Percentiles rank a stretch among this genome's conserved stretches.
These are phyloP conservation scores for Rhineura floridana DNA, from an alignment of 2,113 vertebrate species.

Conservation along the genomic window DNA sequence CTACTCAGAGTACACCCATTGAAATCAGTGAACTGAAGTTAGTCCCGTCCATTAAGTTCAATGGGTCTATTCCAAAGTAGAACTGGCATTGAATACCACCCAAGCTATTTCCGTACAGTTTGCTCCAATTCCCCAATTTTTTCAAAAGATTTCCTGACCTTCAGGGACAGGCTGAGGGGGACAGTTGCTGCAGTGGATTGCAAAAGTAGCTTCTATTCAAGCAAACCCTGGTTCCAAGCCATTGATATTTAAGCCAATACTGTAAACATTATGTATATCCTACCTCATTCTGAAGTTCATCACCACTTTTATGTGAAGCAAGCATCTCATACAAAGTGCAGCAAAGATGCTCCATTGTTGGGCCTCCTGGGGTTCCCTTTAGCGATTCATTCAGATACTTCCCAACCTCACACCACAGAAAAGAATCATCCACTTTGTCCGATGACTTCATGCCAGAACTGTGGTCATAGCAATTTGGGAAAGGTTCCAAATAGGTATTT, in stretches of 20 bases:
- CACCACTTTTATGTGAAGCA: slow-evolving; percentile 88
- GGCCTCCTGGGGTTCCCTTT: slow-evolving; percentile 82
- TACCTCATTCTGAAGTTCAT: slow-evolving; percentile 98
- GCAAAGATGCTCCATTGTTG: slow-evolving; percentile 91
- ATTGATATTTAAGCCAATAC: neutral
- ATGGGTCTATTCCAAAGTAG: no score
- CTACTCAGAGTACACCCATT: no score
- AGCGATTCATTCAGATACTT: slow-evolving; percentile 84
- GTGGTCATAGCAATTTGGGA: slow-evolving; percentile 64
- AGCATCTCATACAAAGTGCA: slow-evolving; percentile 95
- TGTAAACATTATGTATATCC: neutral
- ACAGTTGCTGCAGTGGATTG: neutral
- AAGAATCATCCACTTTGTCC: slow-evolving; percentile 76
- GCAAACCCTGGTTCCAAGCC: neutral
- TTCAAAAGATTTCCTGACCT: neutral
- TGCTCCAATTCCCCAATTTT: neutral
- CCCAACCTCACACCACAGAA: slow-evolving; percentile 89
- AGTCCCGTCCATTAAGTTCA: no score
- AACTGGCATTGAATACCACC: no score
- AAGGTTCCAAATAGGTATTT: slow-evolving; percentile 79
- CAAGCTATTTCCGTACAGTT: neutral
- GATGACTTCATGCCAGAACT: slow-evolving; percentile 61
- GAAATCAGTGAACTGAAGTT: no score
- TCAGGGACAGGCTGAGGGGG: neutral
- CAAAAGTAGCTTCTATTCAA: neutral